A percentile compares a stretch with the other conserved stretches of the same genome.
These are phyloP conservation scores for Perca schrenkii DNA, from an alignment of 2,113 vertebrate species.

Conservation along the genomic window DNA sequence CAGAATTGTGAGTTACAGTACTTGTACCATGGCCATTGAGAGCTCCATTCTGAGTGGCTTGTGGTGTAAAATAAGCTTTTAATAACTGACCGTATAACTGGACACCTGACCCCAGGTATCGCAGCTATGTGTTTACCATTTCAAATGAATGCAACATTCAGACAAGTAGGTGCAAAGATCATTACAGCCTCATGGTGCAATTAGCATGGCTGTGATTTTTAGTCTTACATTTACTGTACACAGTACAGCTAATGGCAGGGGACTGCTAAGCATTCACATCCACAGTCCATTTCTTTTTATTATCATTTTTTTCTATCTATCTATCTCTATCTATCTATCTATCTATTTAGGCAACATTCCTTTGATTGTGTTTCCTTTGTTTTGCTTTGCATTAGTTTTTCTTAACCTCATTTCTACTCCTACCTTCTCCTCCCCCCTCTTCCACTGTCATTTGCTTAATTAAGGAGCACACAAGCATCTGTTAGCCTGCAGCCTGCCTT, in stretches of 20 bases:
- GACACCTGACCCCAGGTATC: neutral
- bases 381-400: conserved; percentile 7
- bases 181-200: neutral
- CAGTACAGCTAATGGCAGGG: neutral
- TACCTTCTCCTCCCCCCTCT: neutral
- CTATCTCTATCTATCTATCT: no score
- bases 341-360: neutral
- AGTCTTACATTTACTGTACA: neutral
- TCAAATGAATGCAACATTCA: neutral
- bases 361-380: neutral
- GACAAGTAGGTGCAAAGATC: neutral
- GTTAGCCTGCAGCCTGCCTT: conserved; percentile 72
- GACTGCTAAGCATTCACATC: neutral
- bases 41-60: neutral
- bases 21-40: neutral
- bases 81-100: neutral
- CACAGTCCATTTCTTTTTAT: neutral
- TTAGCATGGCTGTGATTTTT: neutral
- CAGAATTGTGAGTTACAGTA: neutral
- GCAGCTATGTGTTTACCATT: neutral
- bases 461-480: conserved; percentile 76
- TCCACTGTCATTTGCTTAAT: conserved; percentile 70
- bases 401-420: conserved; percentile 4
- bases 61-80: neutral
- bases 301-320: neutral